Evolutionary conservation across 2,113 vertebrate genomes (phyloP).

Genomic region (Accipiter cooperii): DNA sequence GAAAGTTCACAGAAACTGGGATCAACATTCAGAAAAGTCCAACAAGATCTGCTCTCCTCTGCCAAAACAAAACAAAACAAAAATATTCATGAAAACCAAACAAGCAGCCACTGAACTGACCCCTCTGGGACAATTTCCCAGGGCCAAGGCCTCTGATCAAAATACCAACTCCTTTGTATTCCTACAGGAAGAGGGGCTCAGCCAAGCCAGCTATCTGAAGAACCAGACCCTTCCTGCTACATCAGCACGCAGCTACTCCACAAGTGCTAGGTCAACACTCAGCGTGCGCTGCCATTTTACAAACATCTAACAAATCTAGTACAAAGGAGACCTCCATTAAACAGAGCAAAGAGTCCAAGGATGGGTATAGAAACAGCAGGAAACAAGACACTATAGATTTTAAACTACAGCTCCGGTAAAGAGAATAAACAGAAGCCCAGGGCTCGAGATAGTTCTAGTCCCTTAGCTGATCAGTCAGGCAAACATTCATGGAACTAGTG

Average conservation of each 20-base stretch:
- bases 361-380: background rate
- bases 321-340: background rate
- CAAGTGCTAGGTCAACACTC: background rate
- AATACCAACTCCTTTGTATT: background rate
- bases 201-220: conserved; percentile 50
- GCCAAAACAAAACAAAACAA: background rate
- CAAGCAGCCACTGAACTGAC: background rate
- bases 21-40: background rate
- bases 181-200: conserved; percentile 50
- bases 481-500: background rate
- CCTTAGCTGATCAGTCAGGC: background rate
- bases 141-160: conserved; percentile 17
- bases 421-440: background rate
- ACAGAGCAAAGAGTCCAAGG: background rate
- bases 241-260: background rate
- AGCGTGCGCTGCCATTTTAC: background rate
- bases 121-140: conserved; percentile 24
- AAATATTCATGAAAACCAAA: background rate
- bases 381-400: background rate
- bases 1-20: background rate
- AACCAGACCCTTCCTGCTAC: conserved; percentile 69
- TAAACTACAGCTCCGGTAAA: background rate
- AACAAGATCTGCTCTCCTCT: background rate
- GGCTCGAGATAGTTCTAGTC: background rate
- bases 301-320: background rate